Evolutionary conservation across 2,797 vertebrate genomes (phyloP), one percentile per base, ranked within the genome.

Genomic region (Salarias fasciatus): DNA sequence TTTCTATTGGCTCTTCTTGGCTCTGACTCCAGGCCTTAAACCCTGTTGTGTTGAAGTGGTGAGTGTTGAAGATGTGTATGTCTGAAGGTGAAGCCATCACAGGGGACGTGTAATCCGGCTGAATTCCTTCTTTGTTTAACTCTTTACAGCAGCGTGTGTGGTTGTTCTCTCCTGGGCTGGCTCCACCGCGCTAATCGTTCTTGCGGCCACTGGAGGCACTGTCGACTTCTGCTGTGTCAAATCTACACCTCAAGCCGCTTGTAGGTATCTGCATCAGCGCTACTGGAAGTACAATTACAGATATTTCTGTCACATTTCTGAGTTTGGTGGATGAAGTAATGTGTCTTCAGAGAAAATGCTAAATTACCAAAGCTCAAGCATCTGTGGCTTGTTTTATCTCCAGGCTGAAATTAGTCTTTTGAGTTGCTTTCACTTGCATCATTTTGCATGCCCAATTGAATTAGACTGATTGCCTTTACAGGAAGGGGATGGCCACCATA

Each of bases 361-460:
- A 28, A 84, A 63, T 64, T 35, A 48, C 61, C 37, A 9, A 58
- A 56, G 64, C 68, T 58, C 29, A 57, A 80, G 60, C 68, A 80
- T 80, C 72, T 73, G 69, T 63, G 48, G 35, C 53, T 79, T 76
- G 59, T 77, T 85, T 86, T 77, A 76, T 84, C 70, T 80, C 53
- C 46, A 30, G 63, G 69, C 77, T 78, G 69, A 79, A 84, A 80
- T 84, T 62, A 80, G 70, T 72, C 78, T 59, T 82, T 78, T 74
- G 64, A 82, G 69, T 82, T 88, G 69, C 80, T 67, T 83, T 86
- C 67, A 65, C 76, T 87, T 88, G 83, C 79, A 83, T 88, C 83
- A 84, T 56, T 85, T 88, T 72, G 66, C 77, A 81, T 72, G 79
- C 59, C 69, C 77, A 86, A 87, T 87, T 89, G 81, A 89, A 86